Evolutionary conservation across 2,888 invertebrate genomes (phyloP), one percentile per base, ranked within the genome.

Genomic region (Cerastoderma edule): DNA sequence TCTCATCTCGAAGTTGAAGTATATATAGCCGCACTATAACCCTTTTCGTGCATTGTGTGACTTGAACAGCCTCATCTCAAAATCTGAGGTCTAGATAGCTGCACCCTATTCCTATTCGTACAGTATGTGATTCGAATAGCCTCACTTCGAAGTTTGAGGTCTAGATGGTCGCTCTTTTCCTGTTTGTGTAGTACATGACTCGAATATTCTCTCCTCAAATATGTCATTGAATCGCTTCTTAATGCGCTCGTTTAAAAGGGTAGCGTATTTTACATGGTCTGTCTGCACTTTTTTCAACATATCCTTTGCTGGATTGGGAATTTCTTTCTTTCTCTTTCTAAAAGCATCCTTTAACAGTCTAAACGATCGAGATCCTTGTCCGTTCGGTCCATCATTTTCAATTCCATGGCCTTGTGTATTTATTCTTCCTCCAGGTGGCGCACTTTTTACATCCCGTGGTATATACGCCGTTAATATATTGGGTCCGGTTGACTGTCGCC

Each of bases 291-390:
- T 33, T 27, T 77, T 63, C n/a, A 80, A 63, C 50, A 33, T 48
- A 19, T 80, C 75, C 33, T 70, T 63, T 19, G 68, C 33, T 10
- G 72, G 75, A 28, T 80, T 66, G 0, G 72, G 69, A 10, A 30
- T 24, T 24, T 80, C 80, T 13, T 48, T 67, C 46, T 57, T 68
- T 30, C 54, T 57, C 53, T 80, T 80, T 57, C 72, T 77, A 54
- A 75, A 80, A 0, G 77, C 75, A 28, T 80, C 80, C 24, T 67
- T 53, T n/a, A 80, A 60, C 2, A 77, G 35, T 24, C 80, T 68
- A 48, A 53, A 80, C 1, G 80, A 80, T 24, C 72, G 46, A 8
- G 72, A 67, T 16, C 30, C 27, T 3, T n/a, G 54, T 13, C 44
- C 46, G 0, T 35, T 28, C 4, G 74, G 57, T 3, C 30, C 60